These are phyloP conservation scores for Tragopan temminckii DNA, from an alignment of 2,797 vertebrate genomes.

Conservation along the genomic window DNA sequence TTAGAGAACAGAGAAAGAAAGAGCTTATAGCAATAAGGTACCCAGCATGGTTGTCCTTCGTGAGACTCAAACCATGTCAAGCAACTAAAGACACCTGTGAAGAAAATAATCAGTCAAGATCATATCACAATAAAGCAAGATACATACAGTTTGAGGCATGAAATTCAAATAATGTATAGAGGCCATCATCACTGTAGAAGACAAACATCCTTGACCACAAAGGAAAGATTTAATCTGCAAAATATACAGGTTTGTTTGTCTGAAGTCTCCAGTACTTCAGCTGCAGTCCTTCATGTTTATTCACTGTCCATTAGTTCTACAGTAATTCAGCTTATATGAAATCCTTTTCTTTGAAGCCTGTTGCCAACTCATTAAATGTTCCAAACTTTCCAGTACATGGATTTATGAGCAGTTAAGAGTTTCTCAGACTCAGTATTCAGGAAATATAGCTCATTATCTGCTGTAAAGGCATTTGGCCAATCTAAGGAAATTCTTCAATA, in stretches of 20 bases:
- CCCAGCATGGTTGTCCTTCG: fast-evolving
- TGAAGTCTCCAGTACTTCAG: not conserved
- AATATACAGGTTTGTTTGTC: not conserved
- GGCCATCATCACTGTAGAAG: not conserved
- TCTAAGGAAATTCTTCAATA: conserved; percentile 42
- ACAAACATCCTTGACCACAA: not conserved
- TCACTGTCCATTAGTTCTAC: conserved; percentile 5
- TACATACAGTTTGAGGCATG: not conserved
- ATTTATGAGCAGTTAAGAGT: conserved; percentile 59
- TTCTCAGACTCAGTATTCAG: conserved; percentile 46
- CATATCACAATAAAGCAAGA: not conserved
- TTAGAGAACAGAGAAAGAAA: not conserved
- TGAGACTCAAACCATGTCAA: not conserved
- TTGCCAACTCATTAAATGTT: conserved; percentile 59
- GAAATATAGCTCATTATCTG: conserved; percentile 53
- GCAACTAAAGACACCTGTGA: not conserved
- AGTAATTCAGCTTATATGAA: not conserved
- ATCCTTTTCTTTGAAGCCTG: conserved; percentile 36
- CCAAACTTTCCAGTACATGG: conserved; percentile 34
- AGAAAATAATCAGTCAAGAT: not conserved
- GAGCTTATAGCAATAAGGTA: not conserved
- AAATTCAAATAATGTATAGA: not conserved
- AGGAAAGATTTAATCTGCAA: conserved; percentile 11
- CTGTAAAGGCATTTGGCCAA: conserved; percentile 52
- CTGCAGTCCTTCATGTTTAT: not conserved